Evolutionary conservation across 2,113 vertebrate genomes (phyloP).

Genomic region (Callopanchax toddi): DNA sequence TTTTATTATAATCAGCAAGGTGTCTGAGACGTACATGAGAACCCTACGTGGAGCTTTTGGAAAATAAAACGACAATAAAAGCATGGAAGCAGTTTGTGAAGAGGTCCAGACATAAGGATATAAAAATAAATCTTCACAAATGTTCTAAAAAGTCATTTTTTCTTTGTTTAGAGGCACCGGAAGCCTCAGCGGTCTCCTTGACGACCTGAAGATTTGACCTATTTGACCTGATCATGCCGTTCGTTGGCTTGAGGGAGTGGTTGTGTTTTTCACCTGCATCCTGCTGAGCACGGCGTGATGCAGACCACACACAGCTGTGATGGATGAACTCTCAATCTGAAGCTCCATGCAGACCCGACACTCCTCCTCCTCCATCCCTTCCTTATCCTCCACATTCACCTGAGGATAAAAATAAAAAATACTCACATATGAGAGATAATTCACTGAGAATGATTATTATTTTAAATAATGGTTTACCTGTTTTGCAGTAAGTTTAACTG

Average conservation of each 20-base stretch:
- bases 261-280: slow-evolving; percentile 82
- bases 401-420: slow-evolving; percentile 22
- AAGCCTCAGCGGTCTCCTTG: too few species aligned
- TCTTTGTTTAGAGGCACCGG: too few species aligned
- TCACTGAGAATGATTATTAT: neutral
- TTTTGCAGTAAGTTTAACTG: slow-evolving; percentile 78
- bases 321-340: slow-evolving; percentile 83
- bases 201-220: too few species aligned
- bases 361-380: slow-evolving; percentile 17
- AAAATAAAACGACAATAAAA: too few species aligned
- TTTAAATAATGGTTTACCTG: slow-evolving; percentile 80
- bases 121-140: too few species aligned
- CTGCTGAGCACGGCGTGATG: slow-evolving; percentile 87
- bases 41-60: too few species aligned
- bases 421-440: neutral
- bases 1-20: too few species aligned
- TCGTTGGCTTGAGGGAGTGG: neutral
- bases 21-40: too few species aligned
- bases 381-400: slow-evolving; percentile 75
- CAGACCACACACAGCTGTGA: slow-evolving; percentile 82
- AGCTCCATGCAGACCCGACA: slow-evolving; percentile 81
- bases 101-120: too few species aligned
- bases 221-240: too few species aligned
- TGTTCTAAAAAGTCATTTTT: too few species aligned
- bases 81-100: too few species aligned